Conservation (phyloP, 2,113 vertebrate genomes). For the Lepus americanus region DNA sequence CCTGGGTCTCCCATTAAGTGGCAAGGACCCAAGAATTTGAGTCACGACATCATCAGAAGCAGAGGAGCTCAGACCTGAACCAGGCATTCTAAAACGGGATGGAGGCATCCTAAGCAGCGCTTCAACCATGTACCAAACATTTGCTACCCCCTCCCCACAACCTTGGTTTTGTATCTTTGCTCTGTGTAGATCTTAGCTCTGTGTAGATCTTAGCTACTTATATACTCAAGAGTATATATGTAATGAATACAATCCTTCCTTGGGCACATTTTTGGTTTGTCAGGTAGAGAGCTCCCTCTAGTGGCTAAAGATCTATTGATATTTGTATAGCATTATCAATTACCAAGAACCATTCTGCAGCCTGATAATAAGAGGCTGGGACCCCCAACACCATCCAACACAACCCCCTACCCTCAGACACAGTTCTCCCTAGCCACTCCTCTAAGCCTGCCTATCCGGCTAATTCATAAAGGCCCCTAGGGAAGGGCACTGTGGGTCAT, state of each 20-base stretch:
- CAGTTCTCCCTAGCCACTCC: not conserved
- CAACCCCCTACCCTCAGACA: not conserved
- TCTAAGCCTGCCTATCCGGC: not conserved
- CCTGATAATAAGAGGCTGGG: not conserved
- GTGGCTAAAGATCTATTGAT: conserved; percentile 46
- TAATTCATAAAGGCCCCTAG: not conserved
- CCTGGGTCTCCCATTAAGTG: too few species aligned
- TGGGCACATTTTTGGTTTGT: conserved; percentile 16
- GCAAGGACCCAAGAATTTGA: too few species aligned
- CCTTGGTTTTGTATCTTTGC: not conserved
- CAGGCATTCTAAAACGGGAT: too few species aligned
- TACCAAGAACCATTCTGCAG: not conserved
- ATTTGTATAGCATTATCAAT: not conserved
- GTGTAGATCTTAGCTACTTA: not conserved
- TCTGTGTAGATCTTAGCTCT: not conserved
- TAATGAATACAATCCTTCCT: not conserved
- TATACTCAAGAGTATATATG: rapidly evolving
- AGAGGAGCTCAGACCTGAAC: too few species aligned
- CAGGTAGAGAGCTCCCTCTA: conserved; percentile 74
- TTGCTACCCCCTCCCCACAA: too few species aligned
- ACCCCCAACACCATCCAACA: not conserved
- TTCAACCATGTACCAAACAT: too few species aligned
- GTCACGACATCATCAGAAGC: too few species aligned
- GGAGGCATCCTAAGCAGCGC: too few species aligned
- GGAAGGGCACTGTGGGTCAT: not conserved